These are phyloP conservation scores for Stomatorhinus ivindoensis DNA, from an alignment of 2,113 vertebrate genomes.

Conservation along the genomic window DNA sequence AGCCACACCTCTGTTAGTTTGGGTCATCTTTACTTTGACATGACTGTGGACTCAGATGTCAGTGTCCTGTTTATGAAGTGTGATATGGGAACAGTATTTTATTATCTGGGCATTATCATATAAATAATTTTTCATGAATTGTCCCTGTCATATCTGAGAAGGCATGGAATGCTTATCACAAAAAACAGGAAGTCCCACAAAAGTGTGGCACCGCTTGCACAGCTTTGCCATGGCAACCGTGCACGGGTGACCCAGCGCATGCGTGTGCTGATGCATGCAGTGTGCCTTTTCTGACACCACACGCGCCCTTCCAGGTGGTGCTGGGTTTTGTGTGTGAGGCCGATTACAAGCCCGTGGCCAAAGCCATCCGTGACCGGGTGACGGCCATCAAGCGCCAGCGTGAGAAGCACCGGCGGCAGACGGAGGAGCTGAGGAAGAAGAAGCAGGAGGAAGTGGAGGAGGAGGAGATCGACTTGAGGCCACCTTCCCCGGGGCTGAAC, in stretches of 20 bases:
- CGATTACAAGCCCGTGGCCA: slow-evolving; percentile 90
- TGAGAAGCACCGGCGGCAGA: slow-evolving; percentile 70
- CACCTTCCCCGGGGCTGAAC: slow-evolving; percentile 10
- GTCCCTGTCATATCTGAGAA: not conserved
- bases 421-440: slow-evolving; percentile 51
- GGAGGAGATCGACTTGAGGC: slow-evolving; percentile 49
- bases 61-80: not conserved
- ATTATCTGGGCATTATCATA: not conserved
- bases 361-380: slow-evolving; percentile 84
- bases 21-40: not conserved
- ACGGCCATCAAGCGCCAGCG: slow-evolving; percentile 81
- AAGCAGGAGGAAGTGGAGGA: slow-evolving; percentile 45
- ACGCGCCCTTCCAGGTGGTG: slow-evolving; percentile 64
- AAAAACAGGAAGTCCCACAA: not conserved
- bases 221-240: not conserved
- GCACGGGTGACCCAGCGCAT: not conserved
- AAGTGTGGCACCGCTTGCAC: not conserved
- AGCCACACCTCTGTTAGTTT: not conserved
- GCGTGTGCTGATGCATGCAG: not conserved
- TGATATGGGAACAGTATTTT: not conserved
- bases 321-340: slow-evolving; percentile 87
- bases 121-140: not conserved
- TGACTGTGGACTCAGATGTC: not conserved
- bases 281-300: slow-evolving; percentile 12
- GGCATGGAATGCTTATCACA: not conserved